Base-by-base conservation (phyloP, 2,888 invertebrate genomes). In the Apoderus coryli region DNA sequence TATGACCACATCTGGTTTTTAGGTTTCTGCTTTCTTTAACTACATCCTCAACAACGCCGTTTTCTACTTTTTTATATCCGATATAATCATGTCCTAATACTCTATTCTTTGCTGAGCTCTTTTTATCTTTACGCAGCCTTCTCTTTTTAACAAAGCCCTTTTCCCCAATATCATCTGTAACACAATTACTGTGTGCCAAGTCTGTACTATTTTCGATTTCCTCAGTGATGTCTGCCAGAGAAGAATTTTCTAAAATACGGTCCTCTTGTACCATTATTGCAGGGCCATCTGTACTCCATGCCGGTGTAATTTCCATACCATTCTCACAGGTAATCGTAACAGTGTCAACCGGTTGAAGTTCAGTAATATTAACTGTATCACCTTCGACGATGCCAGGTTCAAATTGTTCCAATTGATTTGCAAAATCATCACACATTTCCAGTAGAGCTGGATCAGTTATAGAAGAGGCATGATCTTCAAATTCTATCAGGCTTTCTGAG, bases 61-160 rank as follows among this genome's bases (percentile, higher is more conserved):
- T 27, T 10, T 27, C 27, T 27, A 27, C 27, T 16, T 16, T 27
- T 14, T 9, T 16, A n/a, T 27, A 27, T 14, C 11, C 27, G 12
- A 16, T 16, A n/a, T 26, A 26, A 14, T 9, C 13, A 6, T 16
- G 7, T 9, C 27, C 27, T 16, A 16, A 27, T 11, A 27, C 15
- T 16, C 27, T 15, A 9, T n/a, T 10, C 16, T 27, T 27, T 16
- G 10, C 19, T 6, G 27, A 26, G 26, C 6, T 14, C 10, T 26
- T 15, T 26, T 13, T 26, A 26, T 26, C 26, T 26, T 26, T 13
- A 14, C 26, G 26, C 4, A 14, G 14, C n/a, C 15, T 26, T 14
- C 26, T 26, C 9, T 26, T 12, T 26, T 26, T 26, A 25, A 7
- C 10, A 26, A 26, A 6, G 4, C 6, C 9, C 26, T 26, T 26